These are phyloP conservation scores for Vicugna pacos DNA, from an alignment of 2,113 vertebrate genomes.

Conservation along the genomic window DNA sequence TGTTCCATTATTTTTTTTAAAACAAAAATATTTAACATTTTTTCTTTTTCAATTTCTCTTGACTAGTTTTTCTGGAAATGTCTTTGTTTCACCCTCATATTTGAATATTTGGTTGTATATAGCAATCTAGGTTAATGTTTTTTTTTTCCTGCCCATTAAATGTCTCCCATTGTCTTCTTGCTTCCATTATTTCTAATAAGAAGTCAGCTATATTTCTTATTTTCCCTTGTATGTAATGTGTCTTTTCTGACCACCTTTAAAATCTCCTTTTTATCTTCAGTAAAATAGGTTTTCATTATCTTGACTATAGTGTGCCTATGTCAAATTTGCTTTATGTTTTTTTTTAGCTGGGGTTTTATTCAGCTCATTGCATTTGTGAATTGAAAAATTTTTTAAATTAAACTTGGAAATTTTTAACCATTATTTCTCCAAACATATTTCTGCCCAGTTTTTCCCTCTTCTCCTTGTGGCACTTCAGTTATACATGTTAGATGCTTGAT, in stretches of 20 bases:
- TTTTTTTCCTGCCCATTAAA: neutral
- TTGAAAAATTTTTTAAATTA: neutral
- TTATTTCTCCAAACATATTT: slow-evolving; percentile 12
- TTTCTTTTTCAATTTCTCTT: neutral
- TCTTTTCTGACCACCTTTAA: neutral
- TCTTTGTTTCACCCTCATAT: neutral
- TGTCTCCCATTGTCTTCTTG: neutral
- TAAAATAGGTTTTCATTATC: neutral
- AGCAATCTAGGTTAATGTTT: neutral
- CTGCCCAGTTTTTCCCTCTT: neutral
- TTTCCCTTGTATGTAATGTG: neutral
- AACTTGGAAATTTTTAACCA: neutral
- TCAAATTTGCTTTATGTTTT: neutral
- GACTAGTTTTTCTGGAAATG: neutral
- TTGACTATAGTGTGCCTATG: neutral
- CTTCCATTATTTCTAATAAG: neutral
- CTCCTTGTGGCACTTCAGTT: neutral
- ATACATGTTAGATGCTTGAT: neutral
- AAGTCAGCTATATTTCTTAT: neutral
- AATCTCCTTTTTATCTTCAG: neutral
- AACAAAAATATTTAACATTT: neutral
- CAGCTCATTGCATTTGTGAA: neutral
- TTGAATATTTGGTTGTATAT: neutral
- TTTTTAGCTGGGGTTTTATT: neutral
- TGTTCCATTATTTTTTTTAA: neutral